Evolutionary conservation across 2,888 invertebrate species (phyloP).

Genomic region (Drosophila kuntzei): DNA sequence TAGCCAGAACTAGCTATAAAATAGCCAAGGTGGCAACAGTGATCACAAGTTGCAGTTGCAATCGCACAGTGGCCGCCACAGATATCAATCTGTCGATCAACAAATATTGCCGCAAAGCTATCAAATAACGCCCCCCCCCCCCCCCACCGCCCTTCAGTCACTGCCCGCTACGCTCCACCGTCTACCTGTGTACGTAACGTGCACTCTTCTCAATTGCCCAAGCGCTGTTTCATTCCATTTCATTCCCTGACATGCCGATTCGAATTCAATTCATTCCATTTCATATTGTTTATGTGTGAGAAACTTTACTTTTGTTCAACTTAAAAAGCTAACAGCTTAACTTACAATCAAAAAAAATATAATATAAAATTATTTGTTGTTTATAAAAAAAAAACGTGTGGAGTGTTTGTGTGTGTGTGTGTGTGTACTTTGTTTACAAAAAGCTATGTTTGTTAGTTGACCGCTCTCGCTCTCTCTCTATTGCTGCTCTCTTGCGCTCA

Average conservation of each 20-base stretch:
- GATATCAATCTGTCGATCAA: constrained; percentile 55
- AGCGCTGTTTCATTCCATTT: constrained; percentile 23
- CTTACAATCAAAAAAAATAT: constrained; percentile 46
- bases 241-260: constrained; percentile 4
- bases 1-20: no score
- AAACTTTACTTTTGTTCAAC: constrained; percentile 50
- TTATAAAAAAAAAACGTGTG: constrained; percentile 4
- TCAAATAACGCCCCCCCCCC: constrained; percentile 25
- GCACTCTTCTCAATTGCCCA: constrained; percentile 25
- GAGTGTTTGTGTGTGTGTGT: constrained; percentile 16
- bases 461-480: background rate
- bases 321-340: constrained; percentile 39
- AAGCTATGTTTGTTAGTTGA: constrained; percentile 50
- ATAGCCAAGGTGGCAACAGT: no score
- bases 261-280: no score
- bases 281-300: constrained; percentile 34
- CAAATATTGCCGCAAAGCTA: constrained; percentile 56
- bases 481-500: constrained; percentile 13
- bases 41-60: constrained; percentile 30
- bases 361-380: constrained; percentile 12
- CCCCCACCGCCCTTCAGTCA: background rate
- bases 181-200: constrained; percentile 10
- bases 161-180: no score
- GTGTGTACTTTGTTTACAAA: constrained; percentile 58
- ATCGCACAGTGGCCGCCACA: constrained; percentile 30